These are phyloP conservation scores for Dicranocentrus wangi DNA, from an alignment of 2,888 invertebrate species.

Conservation along the genomic window DNA sequence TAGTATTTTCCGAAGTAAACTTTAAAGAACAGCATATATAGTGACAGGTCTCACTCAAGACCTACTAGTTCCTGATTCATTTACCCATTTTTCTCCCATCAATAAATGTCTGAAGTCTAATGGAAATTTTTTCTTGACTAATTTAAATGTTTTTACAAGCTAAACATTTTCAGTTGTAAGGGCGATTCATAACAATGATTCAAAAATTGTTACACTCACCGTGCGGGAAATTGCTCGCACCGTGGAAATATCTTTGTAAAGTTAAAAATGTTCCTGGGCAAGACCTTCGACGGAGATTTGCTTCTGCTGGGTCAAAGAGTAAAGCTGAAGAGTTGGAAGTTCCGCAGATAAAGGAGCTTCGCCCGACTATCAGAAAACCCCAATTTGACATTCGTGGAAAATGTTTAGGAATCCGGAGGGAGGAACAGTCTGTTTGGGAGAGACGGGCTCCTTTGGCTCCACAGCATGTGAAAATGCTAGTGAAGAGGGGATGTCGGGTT, in stretches of 20 bases:
- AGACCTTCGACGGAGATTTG: not conserved
- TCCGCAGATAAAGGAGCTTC: slow-evolving; percentile 43
- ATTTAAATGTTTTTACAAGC: no score
- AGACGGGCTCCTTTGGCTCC: slow-evolving; percentile 93
- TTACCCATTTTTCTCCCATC: no score
- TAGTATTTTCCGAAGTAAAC: no score
- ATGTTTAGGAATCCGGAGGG: slow-evolving; percentile 85
- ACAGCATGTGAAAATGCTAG: slow-evolving; percentile 89
- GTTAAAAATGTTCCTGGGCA: not conserved
- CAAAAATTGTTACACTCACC: slow-evolving; percentile 27
- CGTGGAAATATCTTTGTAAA: slow-evolving; percentile 33
- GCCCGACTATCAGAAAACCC: slow-evolving; percentile 43
- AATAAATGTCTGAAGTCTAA: no score
- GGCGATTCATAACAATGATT: no score
- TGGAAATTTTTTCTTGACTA: no score
- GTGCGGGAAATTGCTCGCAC: slow-evolving; percentile 14
- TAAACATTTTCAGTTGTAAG: no score
- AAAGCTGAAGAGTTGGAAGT: slow-evolving; percentile 53
- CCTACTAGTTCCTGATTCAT: no score
- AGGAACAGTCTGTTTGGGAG: slow-evolving; percentile 97
- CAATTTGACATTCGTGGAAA: slow-evolving; percentile 60
- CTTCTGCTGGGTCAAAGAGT: not conserved
- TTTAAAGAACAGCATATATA: no score
- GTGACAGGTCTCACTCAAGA: no score
- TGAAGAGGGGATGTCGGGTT: slow-evolving; percentile 91